Conservation (phyloP, 2,888 invertebrate genomes). For the Dasysyrphus albostriatus region DNA sequence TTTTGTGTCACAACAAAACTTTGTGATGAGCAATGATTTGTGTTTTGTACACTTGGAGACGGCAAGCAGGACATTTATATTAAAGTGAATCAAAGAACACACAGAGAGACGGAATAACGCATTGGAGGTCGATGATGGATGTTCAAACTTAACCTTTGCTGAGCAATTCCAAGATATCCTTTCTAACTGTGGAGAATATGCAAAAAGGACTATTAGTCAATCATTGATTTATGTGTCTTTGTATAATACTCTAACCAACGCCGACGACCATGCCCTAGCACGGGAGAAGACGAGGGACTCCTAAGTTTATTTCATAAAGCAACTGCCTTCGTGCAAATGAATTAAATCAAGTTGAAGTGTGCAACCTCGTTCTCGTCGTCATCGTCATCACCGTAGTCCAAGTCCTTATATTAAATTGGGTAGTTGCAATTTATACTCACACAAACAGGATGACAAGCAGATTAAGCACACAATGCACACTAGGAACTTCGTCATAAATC, state of each 20-base stretch:
- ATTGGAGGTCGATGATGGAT: constrained; percentile 70
- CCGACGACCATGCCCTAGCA: not conserved
- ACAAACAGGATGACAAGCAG: constrained; percentile 73
- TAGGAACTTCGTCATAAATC: constrained; percentile 70
- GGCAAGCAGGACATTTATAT: constrained; percentile 33
- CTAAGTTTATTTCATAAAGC: constrained; percentile 74
- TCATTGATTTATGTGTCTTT: constrained; percentile 74
- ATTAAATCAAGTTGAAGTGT: constrained; percentile 74
- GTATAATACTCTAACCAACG: constrained; percentile 13
- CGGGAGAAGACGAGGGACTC: constrained; percentile 54
- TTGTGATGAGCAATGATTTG: constrained; percentile 68
- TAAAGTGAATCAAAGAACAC: constrained; percentile 18
- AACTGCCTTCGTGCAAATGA: constrained; percentile 70
- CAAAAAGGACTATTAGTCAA: constrained; percentile 76
- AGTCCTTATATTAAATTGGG: constrained; percentile 12
- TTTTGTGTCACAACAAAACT: constrained; percentile 57
- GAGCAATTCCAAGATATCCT: constrained; percentile 69
- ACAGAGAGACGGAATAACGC: constrained; percentile 38
- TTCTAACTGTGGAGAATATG: constrained; percentile 68
- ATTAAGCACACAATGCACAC: constrained; percentile 73
- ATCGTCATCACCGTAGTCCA: constrained; percentile 11
- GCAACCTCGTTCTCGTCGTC: constrained; percentile 31
- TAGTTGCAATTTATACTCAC: constrained; percentile 62
- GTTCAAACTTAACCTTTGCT: constrained; percentile 61
- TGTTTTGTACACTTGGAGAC: constrained; percentile 66